Base-by-base conservation (phyloP, 2,113 vertebrate species). In the Misgurnus anguillicaudatus region DNA sequence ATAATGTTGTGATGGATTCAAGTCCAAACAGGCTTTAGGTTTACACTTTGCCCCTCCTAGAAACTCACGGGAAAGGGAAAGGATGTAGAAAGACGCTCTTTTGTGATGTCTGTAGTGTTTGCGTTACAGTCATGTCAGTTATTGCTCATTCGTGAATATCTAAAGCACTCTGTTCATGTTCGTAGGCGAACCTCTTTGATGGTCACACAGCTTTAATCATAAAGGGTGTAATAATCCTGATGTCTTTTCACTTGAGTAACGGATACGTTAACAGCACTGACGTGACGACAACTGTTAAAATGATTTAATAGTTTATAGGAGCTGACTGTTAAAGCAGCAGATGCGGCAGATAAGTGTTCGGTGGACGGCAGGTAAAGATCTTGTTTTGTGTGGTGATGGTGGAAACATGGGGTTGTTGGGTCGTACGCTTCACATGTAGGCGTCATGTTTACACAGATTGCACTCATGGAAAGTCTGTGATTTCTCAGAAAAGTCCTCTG, bases 401-500 rank as follows among this genome's bases (percentile, higher is more conserved):
- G 39, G 24, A 17, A 45, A 65, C 7, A 10, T 65, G 57, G 48
- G 68, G 53, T 68, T 68, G 38, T 38, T 16, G 24, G 67, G 45
- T 57, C 31, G 10, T 21, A 38, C 55, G 60, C 36, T 70, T 80
- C 65, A 53, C 31, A 19, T 79, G 88, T 85, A 83, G 85, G 86
- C 77, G 84, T 85, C 9, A 47, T 79, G 76, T 82, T 84, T 87
- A 75, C 45, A 67, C 76, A 76, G 75, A 87, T 67, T 81, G 73
- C 36, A 67, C 63, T 72, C 57, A 55, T 72, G 77, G 75, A 85
- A 82, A 72, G 53, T 45, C 77, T 76, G 66, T 42, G 16, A 75
- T 85, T 87, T 89, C 85, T 86, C 78, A 64, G 88, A 87, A 87
- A 83, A 86, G 66, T 81, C 77, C 82, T 86, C 61, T 76, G 79